Evolutionary conservation across 1,140 invertebrate species (phyloP), one percentile per base, ranked within the genome.

Genomic region (Hylaeus anthracinus): DNA sequence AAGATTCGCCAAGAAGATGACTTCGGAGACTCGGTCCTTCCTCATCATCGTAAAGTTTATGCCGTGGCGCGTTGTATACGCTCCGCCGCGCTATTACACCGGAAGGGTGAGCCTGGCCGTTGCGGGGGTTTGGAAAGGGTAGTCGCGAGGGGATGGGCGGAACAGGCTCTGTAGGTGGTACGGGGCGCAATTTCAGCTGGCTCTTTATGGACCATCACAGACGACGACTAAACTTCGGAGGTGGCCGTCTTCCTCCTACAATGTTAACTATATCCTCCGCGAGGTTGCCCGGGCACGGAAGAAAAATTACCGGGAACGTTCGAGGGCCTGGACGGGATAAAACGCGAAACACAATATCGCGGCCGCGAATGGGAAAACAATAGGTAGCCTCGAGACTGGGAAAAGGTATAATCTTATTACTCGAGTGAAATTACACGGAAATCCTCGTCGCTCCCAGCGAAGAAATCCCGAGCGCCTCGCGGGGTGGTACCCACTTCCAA

Each of bases 1-100:
- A 78, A 45, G 37, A 14, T 61, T 69, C 74, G 12, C 61, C 15
- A 4, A 26, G 39, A 60, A 41, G 70, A 75, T 67, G 73, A 77
- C 80, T 82, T 77, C 69, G 66, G 48, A 71, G 67, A 66, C 80
- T 45, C 64, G 81, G 64, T 72, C 69, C 81, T 75, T 80, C 81
- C 81, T 83, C 81, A 81, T 83, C 81, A 83, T 81, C 81, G 81
- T 83, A 83, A 83, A 83, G 55, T 83, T 83, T 83, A 83, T 83
- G 81, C 81, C 78, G 55, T 64, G 78, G 55, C 67, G 69, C 61
- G 76, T 77, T 72, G 75, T 72, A 67, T 82, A 82, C 74, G 75
- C 67, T 78, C 63, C 26, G 63, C 37, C 51, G 65, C 61, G 79
- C 63, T 58, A 81, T 81, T 81, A 81, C 72, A 76, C 39, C 61